Evolutionary conservation across 2,888 invertebrate genomes (phyloP).

Genomic region (Tubulanus polymorphus): DNA sequence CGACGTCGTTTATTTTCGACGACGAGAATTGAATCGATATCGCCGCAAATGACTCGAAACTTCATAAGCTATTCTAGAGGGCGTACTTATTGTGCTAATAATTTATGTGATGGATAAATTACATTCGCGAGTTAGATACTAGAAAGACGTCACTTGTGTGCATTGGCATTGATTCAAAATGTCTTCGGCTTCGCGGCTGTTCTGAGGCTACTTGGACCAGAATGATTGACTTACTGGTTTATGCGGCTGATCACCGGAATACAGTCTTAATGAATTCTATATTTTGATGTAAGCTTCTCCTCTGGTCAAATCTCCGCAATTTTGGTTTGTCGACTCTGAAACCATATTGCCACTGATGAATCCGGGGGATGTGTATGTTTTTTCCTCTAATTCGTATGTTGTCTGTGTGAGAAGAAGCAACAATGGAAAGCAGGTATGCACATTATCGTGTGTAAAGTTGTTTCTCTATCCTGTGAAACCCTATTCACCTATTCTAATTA

Average conservation of each 20-base stretch:
- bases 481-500: too few species aligned
- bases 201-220: not conserved
- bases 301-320: not conserved
- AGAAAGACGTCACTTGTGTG: not conserved
- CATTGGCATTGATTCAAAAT: not conserved
- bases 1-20: too few species aligned
- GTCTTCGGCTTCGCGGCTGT: not conserved
- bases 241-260: too few species aligned
- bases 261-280: not conserved
- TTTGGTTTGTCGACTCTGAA: not conserved
- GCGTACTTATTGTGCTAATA: too few species aligned
- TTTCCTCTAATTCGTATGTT: conserved; percentile 46
- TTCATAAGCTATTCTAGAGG: too few species aligned
- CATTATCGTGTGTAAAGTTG: not conserved
- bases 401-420: conserved; percentile 37
- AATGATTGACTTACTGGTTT: too few species aligned
- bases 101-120: not conserved
- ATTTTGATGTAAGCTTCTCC: not conserved
- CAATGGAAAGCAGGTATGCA: conserved; percentile 15
- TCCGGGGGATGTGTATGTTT: conserved; percentile 48
- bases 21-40: too few species aligned
- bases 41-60: too few species aligned
- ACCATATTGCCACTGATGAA: conserved; percentile 28
- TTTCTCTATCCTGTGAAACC: not conserved
- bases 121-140: not conserved